These are phyloP conservation scores for Eulemur mongoz DNA, from an alignment of 2,797 vertebrate genomes.

Conservation along the genomic window DNA sequence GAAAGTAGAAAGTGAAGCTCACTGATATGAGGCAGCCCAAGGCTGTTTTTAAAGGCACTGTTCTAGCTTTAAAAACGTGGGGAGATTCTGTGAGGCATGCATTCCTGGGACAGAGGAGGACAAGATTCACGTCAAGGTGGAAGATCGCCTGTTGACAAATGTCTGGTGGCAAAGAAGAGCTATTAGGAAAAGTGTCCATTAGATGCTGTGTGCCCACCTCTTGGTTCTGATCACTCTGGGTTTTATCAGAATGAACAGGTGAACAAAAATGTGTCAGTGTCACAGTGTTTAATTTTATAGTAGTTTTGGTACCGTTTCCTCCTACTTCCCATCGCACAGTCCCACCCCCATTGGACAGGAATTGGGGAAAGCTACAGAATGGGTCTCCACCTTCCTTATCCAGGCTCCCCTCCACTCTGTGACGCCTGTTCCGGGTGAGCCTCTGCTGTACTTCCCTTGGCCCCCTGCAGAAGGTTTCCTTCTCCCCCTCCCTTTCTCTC, in stretches of 20 bases:
- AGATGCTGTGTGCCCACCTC: neutral
- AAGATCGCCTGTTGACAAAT: neutral
- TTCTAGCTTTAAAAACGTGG: neutral
- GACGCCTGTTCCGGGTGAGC: fast-evolving
- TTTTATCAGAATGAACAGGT: neutral
- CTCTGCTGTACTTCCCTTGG: neutral
- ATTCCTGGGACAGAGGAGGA: neutral
- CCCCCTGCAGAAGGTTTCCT: neutral
- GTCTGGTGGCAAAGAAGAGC: neutral
- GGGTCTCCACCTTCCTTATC: neutral
- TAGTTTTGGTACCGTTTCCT: neutral
- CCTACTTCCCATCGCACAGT: neutral
- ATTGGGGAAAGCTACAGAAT: neutral
- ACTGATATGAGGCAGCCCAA: neutral
- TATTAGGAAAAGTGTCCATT: neutral
- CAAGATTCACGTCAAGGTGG: neutral
- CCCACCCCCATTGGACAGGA: fast-evolving
- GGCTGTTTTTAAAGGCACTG: neutral
- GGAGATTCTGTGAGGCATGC: neutral
- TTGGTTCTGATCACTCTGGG: neutral
- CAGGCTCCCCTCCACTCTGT: too few species aligned
- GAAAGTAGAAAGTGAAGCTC: neutral
- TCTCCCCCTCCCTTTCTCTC: neutral
- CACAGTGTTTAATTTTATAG: neutral
- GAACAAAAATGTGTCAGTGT: neutral